Conservation (phyloP, 2,113 vertebrate species). For the Pomatorhinus ruficollis region DNA sequence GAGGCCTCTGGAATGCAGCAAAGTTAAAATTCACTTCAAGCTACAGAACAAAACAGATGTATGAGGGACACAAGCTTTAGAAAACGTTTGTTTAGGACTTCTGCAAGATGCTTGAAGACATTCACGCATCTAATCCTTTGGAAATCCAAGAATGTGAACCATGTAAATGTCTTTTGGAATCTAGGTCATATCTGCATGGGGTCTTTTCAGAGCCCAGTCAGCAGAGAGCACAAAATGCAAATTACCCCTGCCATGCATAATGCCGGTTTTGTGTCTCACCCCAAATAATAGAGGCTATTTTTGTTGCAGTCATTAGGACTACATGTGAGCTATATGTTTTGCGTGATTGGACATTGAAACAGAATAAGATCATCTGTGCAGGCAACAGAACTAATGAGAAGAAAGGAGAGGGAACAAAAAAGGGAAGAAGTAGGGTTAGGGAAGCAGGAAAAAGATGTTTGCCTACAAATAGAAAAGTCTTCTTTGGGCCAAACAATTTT, state of each 20-base stretch:
- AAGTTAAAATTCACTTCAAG: background rate
- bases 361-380: slow-evolving; percentile 29
- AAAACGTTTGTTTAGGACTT: slow-evolving; percentile 5
- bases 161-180: slow-evolving; percentile 41
- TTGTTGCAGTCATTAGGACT: slow-evolving; percentile 42
- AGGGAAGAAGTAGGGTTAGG: slow-evolving; percentile 5
- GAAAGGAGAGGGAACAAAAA: slow-evolving; percentile 33
- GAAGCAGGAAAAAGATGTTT: slow-evolving; percentile 14
- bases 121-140: slow-evolving; percentile 37
- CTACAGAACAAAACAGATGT: background rate
- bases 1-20: background rate
- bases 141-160: slow-evolving; percentile 53
- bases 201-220: slow-evolving; percentile 47
- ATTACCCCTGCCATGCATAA: slow-evolving; percentile 42
- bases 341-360: slow-evolving; percentile 23
- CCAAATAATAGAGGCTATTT: slow-evolving; percentile 47
- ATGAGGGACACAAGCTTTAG: background rate
- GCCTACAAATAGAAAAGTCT: slow-evolving; percentile 24
- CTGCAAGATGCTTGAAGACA: slow-evolving; percentile 23
- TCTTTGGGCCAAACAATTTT: slow-evolving; percentile 13
- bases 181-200: slow-evolving; percentile 54
- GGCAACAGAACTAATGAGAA: slow-evolving; percentile 46
- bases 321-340: slow-evolving; percentile 51
- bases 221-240: slow-evolving; percentile 60
- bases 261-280: slow-evolving; percentile 15